Conservation (phyloP, 2,888 invertebrate species). For the Nephrotoma appendiculata region DNA sequence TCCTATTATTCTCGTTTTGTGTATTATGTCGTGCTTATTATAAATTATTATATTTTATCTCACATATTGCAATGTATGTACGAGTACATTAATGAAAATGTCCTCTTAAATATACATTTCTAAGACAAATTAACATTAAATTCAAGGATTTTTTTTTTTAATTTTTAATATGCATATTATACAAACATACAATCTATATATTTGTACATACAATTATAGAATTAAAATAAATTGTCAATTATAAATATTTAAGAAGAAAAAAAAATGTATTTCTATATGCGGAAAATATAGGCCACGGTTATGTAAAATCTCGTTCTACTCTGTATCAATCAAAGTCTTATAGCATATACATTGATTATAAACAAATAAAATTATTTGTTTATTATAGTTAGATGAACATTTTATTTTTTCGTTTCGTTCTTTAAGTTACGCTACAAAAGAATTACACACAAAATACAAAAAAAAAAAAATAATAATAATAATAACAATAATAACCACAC, state of each 20-base stretch:
- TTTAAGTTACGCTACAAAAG: not conserved
- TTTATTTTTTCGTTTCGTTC: not conserved
- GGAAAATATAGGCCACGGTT: not conserved
- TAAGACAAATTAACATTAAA: not conserved
- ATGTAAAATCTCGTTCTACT: not conserved
- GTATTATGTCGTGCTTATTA: not conserved
- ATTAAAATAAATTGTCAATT: not conserved
- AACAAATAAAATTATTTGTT: not conserved
- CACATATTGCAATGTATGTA: not conserved
- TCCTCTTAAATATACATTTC: not conserved
- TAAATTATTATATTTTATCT: not conserved
- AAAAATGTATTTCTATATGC: not conserved
- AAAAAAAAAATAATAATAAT: too few species aligned
- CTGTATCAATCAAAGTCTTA: not conserved
- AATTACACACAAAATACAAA: not conserved
- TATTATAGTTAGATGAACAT: not conserved
- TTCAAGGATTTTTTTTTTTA: not conserved
- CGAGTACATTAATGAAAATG: not conserved
- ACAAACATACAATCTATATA: not conserved
- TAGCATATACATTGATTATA: not conserved
- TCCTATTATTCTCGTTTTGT: not conserved
- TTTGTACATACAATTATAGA: not conserved
- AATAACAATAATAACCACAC: not conserved
- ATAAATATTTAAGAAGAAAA: not conserved
- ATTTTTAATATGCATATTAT: not conserved